Percentiles rank a stretch among this genome's conserved stretches.
phyloP scores from a whole-genome alignment of 2,888 invertebrate genomes.

The Drosophila fungiperda region DNA sequence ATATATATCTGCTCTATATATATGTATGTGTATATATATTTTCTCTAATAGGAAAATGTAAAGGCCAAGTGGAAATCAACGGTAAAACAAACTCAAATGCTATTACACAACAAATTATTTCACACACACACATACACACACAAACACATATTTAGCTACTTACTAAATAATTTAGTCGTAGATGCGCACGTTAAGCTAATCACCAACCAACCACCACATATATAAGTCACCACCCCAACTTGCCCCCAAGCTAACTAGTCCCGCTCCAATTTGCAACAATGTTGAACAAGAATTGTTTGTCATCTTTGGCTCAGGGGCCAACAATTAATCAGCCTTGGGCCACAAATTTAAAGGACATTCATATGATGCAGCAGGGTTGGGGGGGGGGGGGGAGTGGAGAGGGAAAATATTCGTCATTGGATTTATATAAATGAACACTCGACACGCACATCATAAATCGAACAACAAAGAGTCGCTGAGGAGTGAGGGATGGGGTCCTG shows the following conservation, averaged over 20 bases:
- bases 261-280: slow-evolving; percentile 36
- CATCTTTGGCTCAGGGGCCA: slow-evolving; percentile 49
- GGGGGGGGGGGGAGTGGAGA: no score
- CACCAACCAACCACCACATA: slow-evolving; percentile 23
- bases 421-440: slow-evolving; percentile 79
- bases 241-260: slow-evolving; percentile 5
- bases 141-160: slow-evolving; percentile 9
- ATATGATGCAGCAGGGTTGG: slow-evolving; percentile 13
- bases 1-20: slow-evolving; percentile 24
- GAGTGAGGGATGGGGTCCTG: background rate
- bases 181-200: slow-evolving; percentile 39
- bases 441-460: slow-evolving; percentile 80
- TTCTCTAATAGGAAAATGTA: slow-evolving; percentile 84
- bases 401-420: slow-evolving; percentile 63
- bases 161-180: slow-evolving; percentile 44
- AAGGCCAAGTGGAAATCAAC: slow-evolving; percentile 85
- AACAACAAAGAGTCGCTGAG: slow-evolving; percentile 45
- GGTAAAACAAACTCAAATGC: slow-evolving; percentile 75
- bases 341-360: slow-evolving; percentile 47
- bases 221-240: slow-evolving; percentile 4
- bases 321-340: slow-evolving; percentile 67
- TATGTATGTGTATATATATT: slow-evolving; percentile 52
- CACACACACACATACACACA: slow-evolving; percentile 30
- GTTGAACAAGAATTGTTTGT: slow-evolving; percentile 69
- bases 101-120: slow-evolving; percentile 25